These are phyloP conservation scores for Perodicticus potto DNA, from an alignment of 2,797 vertebrate genomes.

Conservation along the genomic window DNA sequence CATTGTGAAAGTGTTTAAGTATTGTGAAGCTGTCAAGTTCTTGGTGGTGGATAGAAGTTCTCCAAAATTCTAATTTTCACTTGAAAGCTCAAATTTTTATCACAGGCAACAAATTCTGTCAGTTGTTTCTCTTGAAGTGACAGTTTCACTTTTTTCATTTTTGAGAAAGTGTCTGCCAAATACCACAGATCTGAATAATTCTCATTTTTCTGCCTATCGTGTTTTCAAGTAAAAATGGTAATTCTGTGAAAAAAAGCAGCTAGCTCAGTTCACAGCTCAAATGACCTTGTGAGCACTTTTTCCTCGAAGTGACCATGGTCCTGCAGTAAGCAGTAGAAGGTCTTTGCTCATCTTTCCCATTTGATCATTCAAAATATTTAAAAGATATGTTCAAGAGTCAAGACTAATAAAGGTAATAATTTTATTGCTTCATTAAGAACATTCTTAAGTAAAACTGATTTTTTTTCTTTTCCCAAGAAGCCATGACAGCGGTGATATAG, in stretches of 20 bases:
- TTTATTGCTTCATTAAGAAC: not conserved
- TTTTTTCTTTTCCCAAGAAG: not conserved
- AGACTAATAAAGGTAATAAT: constrained; percentile 34
- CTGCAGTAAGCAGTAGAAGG: not conserved
- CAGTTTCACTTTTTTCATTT: constrained; percentile 68
- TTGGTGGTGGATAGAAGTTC: constrained; percentile 56
- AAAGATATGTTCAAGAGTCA: not conserved
- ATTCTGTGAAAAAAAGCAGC: not conserved
- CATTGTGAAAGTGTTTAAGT: constrained; percentile 52
- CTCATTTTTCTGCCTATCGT: constrained; percentile 61
- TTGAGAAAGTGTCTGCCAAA: constrained; percentile 72
- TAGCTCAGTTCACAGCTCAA: constrained; percentile 8
- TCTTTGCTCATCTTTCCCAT: not conserved
- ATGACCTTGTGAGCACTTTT: not conserved
- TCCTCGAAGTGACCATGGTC: not conserved
- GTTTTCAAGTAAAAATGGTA: constrained; percentile 63
- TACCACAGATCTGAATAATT: constrained; percentile 64
- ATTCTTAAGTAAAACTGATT: not conserved
- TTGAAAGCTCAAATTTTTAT: constrained; percentile 77
- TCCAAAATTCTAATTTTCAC: constrained; percentile 77
- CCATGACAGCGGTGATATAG: not conserved
- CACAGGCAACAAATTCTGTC: constrained; percentile 72
- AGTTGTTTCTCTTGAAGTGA: constrained; percentile 78
- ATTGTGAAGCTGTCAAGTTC: constrained; percentile 66
- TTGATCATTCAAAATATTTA: not conserved